Percentiles rank a stretch among this genome's conserved stretches.
phyloP scores from a whole-genome alignment of 2,888 invertebrate genomes.

The Euproctis similis region DNA sequence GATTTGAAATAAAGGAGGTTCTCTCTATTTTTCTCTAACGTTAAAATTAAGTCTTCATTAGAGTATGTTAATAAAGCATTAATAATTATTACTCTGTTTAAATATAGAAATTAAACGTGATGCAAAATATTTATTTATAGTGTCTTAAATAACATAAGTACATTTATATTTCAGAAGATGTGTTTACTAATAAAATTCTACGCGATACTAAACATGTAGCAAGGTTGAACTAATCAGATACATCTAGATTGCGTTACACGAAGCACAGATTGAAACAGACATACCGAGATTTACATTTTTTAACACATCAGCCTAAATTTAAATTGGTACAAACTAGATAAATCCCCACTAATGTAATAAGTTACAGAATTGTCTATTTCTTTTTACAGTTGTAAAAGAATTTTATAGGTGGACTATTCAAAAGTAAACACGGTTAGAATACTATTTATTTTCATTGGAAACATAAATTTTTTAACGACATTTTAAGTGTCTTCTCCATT shows the following conservation, averaged over 20 bases:
- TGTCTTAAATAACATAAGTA: conserved; percentile 8
- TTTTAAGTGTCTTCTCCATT: conserved; percentile 62
- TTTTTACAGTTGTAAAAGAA: conserved; percentile 48
- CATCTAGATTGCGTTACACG: conserved; percentile 11
- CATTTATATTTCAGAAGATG: conserved; percentile 10
- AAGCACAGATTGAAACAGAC: conserved; percentile 18
- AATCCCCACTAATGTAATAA: conserved; percentile 6
- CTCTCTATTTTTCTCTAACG: no score
- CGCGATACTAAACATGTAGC: conserved; percentile 14
- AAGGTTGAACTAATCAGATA: conserved; percentile 21
- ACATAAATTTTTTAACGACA: conserved; percentile 61
- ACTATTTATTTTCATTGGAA: conserved; percentile 65
- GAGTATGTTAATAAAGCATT: no score
- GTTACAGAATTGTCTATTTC: conserved; percentile 45
- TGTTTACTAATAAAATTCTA: conserved; percentile 15
- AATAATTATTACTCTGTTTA: conserved; percentile 24
- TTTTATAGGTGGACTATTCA: conserved; percentile 58
- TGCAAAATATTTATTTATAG: background rate
- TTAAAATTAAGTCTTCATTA: no score
- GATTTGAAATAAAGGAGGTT: no score
- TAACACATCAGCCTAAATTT: no score
- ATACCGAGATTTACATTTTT: no score
- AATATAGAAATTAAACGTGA: conserved; percentile 1
- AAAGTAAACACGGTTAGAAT: conserved; percentile 54
- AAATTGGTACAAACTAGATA: no score